Base-by-base conservation (phyloP, 2,797 vertebrate species). In the Pipistrellus pygmaeus region DNA sequence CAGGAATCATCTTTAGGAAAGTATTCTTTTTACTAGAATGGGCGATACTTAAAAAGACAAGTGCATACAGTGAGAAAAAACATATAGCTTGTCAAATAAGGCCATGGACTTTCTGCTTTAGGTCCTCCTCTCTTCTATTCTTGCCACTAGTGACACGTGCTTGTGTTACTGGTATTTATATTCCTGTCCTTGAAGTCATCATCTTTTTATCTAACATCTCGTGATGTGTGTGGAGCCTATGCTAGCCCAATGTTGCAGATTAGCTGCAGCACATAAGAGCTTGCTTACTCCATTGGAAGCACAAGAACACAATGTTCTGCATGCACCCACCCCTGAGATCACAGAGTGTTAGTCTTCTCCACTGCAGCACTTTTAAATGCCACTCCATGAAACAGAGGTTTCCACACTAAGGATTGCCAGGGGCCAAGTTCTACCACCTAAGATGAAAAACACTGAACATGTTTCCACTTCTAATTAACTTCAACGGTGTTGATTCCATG, bases 41-140 rank as follows among this genome's bases (percentile, higher is more conserved):
- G 38, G 76, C 73, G 77, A 57, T 51, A 81, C 69, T 72, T 92
- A 62, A 96, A 88, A 90, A 88, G 72, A 72, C 20, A 82, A 86
- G 71, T 69, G 5, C 8, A 38, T 86, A 64, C 10, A 91, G 14
- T 66, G 55, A 89, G 60, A 62, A 38, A 73, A 81, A 83, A 78
- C 30, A 35, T 17, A 32, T 53, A 83, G 6, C 10, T 30, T 88
- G 21, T 48, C 32, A 80, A 90, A 69, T 57, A 92, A 88, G 32
- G 53, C 10, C 64, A 20, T 30, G 21, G 48, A 62, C 30, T 77
- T 90, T 76, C 41, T 64, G 10, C 35, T 32, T 41, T 15, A 66
- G 21, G 51, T n/a, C 0, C 4, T 51, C 8, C 9, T 10, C 3
- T 77, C 21, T 80, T 64, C 41, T 3, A 13, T 69, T 48, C 20